These are phyloP conservation scores for Andrena bicolor DNA, from an alignment of 2,888 invertebrate genomes.

Conservation along the genomic window DNA sequence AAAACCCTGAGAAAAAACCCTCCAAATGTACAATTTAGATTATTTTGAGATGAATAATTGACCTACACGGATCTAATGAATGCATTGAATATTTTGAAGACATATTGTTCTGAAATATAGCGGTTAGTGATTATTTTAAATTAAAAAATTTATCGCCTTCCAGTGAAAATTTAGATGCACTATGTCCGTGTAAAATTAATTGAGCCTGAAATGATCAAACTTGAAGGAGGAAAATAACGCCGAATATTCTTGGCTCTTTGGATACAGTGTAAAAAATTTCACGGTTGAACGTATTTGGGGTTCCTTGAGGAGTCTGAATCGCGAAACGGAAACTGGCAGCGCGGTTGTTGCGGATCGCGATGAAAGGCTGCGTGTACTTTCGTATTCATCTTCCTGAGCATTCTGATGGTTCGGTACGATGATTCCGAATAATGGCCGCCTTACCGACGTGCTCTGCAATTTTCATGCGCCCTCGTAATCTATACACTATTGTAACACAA, in stretches of 20 bases:
- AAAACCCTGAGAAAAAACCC: too few species aligned
- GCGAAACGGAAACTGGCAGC: slow-evolving; percentile 35
- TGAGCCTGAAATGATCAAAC: too few species aligned
- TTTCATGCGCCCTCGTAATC: slow-evolving; percentile 46
- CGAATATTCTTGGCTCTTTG: neutral
- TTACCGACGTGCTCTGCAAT: slow-evolving; percentile 41
- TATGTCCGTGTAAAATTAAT: too few species aligned
- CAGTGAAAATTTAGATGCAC: too few species aligned
- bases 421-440: slow-evolving; percentile 51
- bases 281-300: neutral
- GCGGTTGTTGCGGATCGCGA: slow-evolving; percentile 49
- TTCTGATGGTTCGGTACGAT: slow-evolving; percentile 49
- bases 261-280: slow-evolving; percentile 1
- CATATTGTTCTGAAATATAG: too few species aligned
- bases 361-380: slow-evolving; percentile 40
- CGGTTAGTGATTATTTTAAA: too few species aligned
- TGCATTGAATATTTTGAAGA: too few species aligned
- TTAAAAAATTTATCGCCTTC: too few species aligned
- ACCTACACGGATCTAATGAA: too few species aligned
- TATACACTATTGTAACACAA: slow-evolving; percentile 39
- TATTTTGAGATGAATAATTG: too few species aligned
- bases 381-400: slow-evolving; percentile 49
- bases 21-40: too few species aligned
- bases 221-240: too few species aligned
- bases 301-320: slow-evolving; percentile 25